Evolutionary conservation across 2,888 invertebrate species (phyloP), one percentile per base, ranked within the genome.

Genomic region (Morpho achilles): DNA sequence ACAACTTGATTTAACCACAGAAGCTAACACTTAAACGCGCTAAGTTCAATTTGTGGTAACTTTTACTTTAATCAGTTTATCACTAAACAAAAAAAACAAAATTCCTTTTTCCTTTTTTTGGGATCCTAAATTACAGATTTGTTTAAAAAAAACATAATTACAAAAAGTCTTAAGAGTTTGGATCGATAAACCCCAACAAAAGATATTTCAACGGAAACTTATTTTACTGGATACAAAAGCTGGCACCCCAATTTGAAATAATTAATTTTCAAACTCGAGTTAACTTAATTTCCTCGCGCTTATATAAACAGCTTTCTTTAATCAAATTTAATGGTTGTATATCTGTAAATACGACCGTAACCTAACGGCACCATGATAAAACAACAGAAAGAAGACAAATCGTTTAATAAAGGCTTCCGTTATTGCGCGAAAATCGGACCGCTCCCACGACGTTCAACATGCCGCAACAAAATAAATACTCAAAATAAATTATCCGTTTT

Each of bases 401-500:
- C 60, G 56, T 64, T 63, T 72, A 75, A 76, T 74, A 78, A 73
- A 67, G 65, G 65, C 60, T 58, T 62, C 57, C 63, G 73, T 74
- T 68, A 70, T 65, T 60, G 65, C 62, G 63, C 62, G 66, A 70
- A 74, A 70, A 69, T 70, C 64, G 71, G 65, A 42, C 43, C 51
- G 48, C 75, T 85, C 84, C 80, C 85, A 87, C 86, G 83, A 78
- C 70, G 72, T 84, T 82, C 83, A 82, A 75, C 74, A 76, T 75
- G 73, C 80, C 77, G 74, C 80, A 78, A 73, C 80, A 75, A 82
- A 82, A 89, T 84, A 89, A 87, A 88, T 87, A 85, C 81, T 80
- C 78, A 69, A 84, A 87, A 88, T 87, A 87, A 84, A 87, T 88
- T 88, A 87, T 84, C 84, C 84, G 83, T 79, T 86, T 83, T 82